Conservation (phyloP, 2,888 invertebrate genomes). For the Xestia c-nigrum region DNA sequence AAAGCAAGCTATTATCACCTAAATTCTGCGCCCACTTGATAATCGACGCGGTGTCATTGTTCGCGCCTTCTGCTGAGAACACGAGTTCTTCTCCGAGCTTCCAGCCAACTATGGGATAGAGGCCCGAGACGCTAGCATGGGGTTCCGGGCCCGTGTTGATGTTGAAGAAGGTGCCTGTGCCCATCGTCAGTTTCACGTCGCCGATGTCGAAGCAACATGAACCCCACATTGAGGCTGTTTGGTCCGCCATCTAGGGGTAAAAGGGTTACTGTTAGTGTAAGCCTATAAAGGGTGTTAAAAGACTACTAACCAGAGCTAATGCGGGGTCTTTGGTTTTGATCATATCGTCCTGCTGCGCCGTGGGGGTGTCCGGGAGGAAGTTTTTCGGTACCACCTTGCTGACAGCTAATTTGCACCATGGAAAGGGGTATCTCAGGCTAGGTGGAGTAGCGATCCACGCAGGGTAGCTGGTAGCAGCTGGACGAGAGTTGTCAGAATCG, state of each 20-base stretch:
- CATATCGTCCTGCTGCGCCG: no score
- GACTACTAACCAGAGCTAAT: no score
- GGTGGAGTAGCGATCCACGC: background rate
- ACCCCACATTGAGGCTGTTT: conserved; percentile 97
- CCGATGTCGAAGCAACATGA: conserved; percentile 94
- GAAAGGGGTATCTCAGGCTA: no score
- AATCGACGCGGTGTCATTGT: conserved; percentile 96
- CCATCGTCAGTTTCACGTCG: conserved; percentile 96
- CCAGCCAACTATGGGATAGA: conserved; percentile 98
- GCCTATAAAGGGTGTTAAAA: no score
- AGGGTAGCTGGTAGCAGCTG: background rate
- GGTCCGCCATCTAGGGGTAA: conserved; percentile 94
- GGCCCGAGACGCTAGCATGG: conserved; percentile 95
- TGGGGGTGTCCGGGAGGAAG: no score
- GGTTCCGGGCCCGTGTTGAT: conserved; percentile 94
- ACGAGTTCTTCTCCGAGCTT: conserved; percentile 84
- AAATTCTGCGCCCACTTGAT: conserved; percentile 95
- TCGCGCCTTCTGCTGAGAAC: conserved; percentile 96
- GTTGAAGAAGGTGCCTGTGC: conserved; percentile 97
- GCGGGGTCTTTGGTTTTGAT: no score
- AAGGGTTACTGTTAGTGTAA: background rate
- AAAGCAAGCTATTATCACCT: conserved; percentile 83
- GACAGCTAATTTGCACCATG: background rate
- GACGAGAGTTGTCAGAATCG: background rate
- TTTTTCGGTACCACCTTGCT: background rate